Conservation (phyloP, 2,888 invertebrate genomes). For the Rhagonycha fulva region DNA sequence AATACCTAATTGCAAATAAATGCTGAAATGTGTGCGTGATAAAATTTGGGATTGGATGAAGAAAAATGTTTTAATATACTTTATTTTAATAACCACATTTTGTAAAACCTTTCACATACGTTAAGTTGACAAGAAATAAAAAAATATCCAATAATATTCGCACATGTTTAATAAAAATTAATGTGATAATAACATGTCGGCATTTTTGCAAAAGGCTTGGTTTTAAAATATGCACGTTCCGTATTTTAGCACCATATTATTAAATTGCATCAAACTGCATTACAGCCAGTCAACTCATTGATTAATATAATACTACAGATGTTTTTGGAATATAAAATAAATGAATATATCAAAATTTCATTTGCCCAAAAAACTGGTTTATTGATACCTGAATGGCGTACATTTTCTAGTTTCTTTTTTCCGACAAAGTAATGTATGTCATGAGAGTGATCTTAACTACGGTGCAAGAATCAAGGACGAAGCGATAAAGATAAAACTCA, state of each 20-base stretch:
- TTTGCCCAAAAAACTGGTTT: conserved; percentile 20
- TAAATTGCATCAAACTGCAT: conserved; percentile 26
- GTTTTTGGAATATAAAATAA: background rate
- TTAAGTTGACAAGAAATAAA: background rate
- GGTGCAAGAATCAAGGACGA: conserved; percentile 18
- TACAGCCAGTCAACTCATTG: conserved; percentile 5
- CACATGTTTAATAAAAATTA: conserved; percentile 6
- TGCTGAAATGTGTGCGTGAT: background rate
- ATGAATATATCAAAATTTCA: conserved; percentile 10
- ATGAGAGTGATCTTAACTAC: conserved; percentile 17
- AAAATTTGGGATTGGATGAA: background rate
- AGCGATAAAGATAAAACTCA: background rate
- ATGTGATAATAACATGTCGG: conserved; percentile 28
- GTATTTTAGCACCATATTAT: conserved; percentile 20
- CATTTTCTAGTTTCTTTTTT: conserved; percentile 9
- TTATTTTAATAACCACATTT: background rate
- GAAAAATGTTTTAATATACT: background rate
- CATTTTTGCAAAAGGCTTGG: conserved; percentile 9
- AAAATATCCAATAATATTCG: background rate
- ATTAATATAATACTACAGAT: background rate
- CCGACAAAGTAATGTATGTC: conserved; percentile 23
- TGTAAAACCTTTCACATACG: background rate
- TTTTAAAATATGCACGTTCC: conserved; percentile 29
- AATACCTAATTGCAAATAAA: background rate
- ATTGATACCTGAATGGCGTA: conserved; percentile 10